Evolutionary conservation across 2,888 invertebrate species (phyloP).

Genomic region (Drosophila nr. fundita): DNA sequence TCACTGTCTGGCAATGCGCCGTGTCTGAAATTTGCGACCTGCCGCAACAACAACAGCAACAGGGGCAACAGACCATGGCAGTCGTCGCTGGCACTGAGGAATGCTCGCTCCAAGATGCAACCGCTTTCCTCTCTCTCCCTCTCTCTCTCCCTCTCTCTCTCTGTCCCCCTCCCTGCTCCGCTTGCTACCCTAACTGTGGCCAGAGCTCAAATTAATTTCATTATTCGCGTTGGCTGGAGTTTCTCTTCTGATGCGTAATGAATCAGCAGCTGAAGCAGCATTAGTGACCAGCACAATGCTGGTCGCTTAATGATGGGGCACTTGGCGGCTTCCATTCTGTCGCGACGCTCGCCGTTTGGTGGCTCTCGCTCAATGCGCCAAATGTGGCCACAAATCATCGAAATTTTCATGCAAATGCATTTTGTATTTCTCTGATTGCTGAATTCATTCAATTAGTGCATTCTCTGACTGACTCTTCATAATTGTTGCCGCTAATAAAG

Average conservation of each 20-base stretch:
- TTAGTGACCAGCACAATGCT: constrained; percentile 7
- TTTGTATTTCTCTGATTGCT: constrained; percentile 30
- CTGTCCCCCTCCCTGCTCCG: background rate
- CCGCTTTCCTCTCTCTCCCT: constrained; percentile 30
- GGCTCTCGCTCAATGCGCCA: constrained; percentile 37
- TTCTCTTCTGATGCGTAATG: constrained; percentile 71
- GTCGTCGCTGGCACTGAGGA: constrained; percentile 58
- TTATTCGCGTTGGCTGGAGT: constrained; percentile 70
- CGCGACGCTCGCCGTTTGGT: constrained; percentile 7
- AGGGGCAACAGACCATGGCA: constrained; percentile 61
- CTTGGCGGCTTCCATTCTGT: constrained; percentile 44
- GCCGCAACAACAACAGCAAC: constrained; percentile 52
- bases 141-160: constrained; percentile 6
- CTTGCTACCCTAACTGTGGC: constrained; percentile 35
- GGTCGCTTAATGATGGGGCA: background rate
- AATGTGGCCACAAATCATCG: constrained; percentile 63
- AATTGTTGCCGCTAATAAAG: background rate
- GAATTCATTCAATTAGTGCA: constrained; percentile 9
- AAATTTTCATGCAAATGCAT: constrained; percentile 45
- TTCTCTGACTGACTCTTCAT: background rate
- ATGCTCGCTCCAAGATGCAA: constrained; percentile 61
- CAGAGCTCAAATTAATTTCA: constrained; percentile 71
- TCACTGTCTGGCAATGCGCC: constrained; percentile 72
- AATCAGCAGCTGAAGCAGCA: constrained; percentile 55
- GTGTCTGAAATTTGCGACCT: constrained; percentile 67